A percentile compares a stretch with the other conserved stretches of the same genome.
phyloP scores from a whole-genome alignment of 37 sponge, comb jelly and placozoan genomes.

The Halichondria panicea region DNA sequence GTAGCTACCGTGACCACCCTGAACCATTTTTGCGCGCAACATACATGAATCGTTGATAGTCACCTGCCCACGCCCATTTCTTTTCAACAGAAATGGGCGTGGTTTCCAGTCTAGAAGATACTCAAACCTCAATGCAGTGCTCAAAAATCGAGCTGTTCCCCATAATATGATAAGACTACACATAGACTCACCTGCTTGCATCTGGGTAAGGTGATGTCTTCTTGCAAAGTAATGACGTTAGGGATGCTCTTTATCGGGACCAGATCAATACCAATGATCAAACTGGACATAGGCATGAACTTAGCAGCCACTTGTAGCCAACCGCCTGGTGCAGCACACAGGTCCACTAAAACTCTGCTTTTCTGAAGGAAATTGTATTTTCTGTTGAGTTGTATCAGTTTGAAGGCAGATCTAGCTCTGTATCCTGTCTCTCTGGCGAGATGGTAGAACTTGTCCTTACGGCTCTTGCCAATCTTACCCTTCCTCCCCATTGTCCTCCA shows the following conservation, averaged over 20 bases:
- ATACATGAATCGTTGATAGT: no score
- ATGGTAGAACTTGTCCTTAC: slow-evolving; percentile 95
- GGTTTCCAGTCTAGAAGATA: no score
- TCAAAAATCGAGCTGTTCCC: no score
- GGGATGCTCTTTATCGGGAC: slow-evolving; percentile 91
- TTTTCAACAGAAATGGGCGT: no score
- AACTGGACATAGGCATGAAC: slow-evolving; percentile 90
- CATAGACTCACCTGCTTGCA: slow-evolving; percentile 39
- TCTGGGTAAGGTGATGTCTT: slow-evolving; percentile 91
- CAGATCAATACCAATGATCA: slow-evolving; percentile 92
- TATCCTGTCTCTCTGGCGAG: slow-evolving; percentile 99
- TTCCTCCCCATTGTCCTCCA: slow-evolving; percentile 99
- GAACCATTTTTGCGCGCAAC: no score
- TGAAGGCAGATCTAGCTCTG: slow-evolving; percentile 96
- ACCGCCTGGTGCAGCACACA: slow-evolving; percentile 99
- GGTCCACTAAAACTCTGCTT: slow-evolving; percentile 86
- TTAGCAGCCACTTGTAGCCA: slow-evolving; percentile 97
- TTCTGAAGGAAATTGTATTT: slow-evolving; percentile 93
- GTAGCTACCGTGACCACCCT: no score
- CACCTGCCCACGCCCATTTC: no score
- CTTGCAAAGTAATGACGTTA: slow-evolving; percentile 87
- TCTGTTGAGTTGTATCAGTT: slow-evolving; percentile 94
- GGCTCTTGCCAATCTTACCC: slow-evolving; percentile 85
- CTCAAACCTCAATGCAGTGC: no score
- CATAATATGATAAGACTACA: no score